phyloP scores from a whole-genome alignment of 2,797 vertebrate species.

The Myripristis murdjan region DNA sequence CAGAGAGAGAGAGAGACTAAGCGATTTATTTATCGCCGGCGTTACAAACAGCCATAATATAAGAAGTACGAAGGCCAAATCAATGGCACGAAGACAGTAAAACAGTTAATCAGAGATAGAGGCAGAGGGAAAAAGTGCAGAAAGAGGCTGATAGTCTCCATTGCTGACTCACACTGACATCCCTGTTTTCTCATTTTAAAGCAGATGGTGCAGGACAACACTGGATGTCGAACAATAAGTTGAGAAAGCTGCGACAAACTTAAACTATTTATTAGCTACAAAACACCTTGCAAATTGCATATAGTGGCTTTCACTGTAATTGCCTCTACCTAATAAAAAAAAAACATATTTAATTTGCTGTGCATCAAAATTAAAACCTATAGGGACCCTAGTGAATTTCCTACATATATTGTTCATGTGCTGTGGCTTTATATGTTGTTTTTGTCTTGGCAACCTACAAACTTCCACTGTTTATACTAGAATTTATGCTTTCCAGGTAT shows the following conservation, averaged over 20 bases:
- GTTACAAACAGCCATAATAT: not conserved
- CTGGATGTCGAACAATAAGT: too few relatives aligned
- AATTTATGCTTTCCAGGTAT: too few relatives aligned
- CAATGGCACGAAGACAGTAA: conserved; percentile 36
- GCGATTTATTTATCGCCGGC: not conserved
- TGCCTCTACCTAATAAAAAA: not conserved
- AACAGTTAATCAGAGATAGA: conserved; percentile 14
- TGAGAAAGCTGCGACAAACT: not conserved
- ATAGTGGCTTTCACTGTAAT: not conserved
- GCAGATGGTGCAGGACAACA: too few relatives aligned
- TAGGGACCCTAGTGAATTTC: too few relatives aligned
- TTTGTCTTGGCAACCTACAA: too few relatives aligned
- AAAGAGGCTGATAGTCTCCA: not conserved
- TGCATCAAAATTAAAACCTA: not conserved
- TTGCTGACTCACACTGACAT: conserved; percentile 23
- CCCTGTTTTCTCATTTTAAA: not conserved
- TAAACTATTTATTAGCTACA: not conserved
- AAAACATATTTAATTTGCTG: not conserved
- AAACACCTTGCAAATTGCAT: not conserved
- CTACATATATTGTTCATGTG: too few relatives aligned
- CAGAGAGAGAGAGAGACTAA: not conserved
- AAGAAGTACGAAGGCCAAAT: conserved; percentile 12
- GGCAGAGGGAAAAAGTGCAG: not conserved
- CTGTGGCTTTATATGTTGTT: too few relatives aligned
- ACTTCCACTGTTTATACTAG: too few relatives aligned